Base-by-base conservation (phyloP, 1,140 invertebrate genomes). In the Hormaphis cornu region DNA sequence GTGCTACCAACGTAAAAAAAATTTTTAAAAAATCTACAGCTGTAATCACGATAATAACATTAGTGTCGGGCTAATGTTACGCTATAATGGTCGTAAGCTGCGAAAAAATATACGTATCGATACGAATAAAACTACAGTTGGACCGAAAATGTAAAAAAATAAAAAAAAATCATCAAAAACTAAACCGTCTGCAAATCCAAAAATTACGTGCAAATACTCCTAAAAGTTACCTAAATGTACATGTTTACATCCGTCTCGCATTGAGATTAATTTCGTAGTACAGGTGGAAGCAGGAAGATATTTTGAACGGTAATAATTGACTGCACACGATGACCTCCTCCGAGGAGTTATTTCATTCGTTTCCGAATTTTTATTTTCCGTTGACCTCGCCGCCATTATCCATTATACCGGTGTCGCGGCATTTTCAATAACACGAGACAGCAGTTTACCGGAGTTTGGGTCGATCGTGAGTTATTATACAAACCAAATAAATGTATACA, bases 301-400 rank as follows among this genome's bases (percentile, higher is more conserved):
- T n/a, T n/a, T n/a, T 12, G 8, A 46, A 46, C n/a, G 18, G 18
- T 16, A 63, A 28, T 2, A 46, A 33, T 48, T 63, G 59, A 30
- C n/a, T n/a, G n/a, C 42, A 63, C 42, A 28, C 22, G 42, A 46
- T 63, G 59, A 63, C 59, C 59, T 63, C 59, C 26, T 63, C 10
- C 0, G 37, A 48, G 18, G 28, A 24, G 22, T 20, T 18, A 46
- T 63, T 30, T 35, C 30, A 16, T 56, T 33, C 18, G 14, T 42
- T 14, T 63, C n/a, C 16, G 14, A 61, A 59, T 20, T 37, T 35
- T 53, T 4, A 35, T 56, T 35, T 22, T 35, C 20, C 28, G 48
- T 30, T n/a, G 26, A 63, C 59, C 42, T 63, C 26, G 58, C 9
- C 26, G 48, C n/a, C n/a, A n/a, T n/a, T 48, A 18, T 46, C 26